phyloP scores from a whole-genome alignment of 2,888 invertebrate genomes.

The Polydrusus cervinus region DNA sequence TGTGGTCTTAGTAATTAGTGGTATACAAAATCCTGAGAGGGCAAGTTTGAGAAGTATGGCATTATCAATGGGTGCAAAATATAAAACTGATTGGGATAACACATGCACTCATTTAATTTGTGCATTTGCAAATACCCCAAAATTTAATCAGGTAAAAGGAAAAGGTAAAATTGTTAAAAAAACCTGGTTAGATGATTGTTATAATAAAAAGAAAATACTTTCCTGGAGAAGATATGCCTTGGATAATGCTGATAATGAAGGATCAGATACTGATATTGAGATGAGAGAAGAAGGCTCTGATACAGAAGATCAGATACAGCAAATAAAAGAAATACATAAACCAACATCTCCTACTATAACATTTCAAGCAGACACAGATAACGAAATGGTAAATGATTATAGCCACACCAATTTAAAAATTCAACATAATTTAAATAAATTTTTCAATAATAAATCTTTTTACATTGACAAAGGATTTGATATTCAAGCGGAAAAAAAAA shows the following conservation, averaged over 20 bases:
- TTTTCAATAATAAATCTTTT: conserved; percentile 73
- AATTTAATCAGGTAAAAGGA: conserved; percentile 82
- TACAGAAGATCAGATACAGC: conserved; percentile 74
- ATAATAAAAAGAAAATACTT: conserved; percentile 75
- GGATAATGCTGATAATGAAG: conserved; percentile 70
- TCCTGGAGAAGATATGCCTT: conserved; percentile 78
- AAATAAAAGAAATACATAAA: conserved; percentile 57
- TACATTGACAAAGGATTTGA: conserved; percentile 70
- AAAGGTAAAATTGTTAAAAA: conserved; percentile 79
- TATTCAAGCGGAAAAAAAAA: conserved; percentile 64
- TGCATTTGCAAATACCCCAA: conserved; percentile 92
- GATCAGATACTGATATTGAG: conserved; percentile 54
- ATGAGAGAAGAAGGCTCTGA: conserved; percentile 69
- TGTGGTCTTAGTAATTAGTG: conserved; percentile 88
- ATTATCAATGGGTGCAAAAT: conserved; percentile 85
- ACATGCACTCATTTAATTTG: conserved; percentile 91
- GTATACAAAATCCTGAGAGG: conserved; percentile 88
- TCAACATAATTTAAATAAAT: conserved; percentile 67
- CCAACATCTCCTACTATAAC: conserved; percentile 13
- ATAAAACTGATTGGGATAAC: conserved; percentile 83
- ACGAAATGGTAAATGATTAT: conserved; percentile 27
- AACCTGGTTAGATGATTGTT: conserved; percentile 84
- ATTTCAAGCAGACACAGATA: conserved; percentile 46
- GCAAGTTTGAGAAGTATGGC: conserved; percentile 80
- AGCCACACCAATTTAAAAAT: conserved; percentile 34